A percentile compares a stretch with the other conserved stretches of the same genome.
These are phyloP conservation scores for Phyllostomus hastatus DNA, from an alignment of 2,113 vertebrate species.

Conservation along the genomic window DNA sequence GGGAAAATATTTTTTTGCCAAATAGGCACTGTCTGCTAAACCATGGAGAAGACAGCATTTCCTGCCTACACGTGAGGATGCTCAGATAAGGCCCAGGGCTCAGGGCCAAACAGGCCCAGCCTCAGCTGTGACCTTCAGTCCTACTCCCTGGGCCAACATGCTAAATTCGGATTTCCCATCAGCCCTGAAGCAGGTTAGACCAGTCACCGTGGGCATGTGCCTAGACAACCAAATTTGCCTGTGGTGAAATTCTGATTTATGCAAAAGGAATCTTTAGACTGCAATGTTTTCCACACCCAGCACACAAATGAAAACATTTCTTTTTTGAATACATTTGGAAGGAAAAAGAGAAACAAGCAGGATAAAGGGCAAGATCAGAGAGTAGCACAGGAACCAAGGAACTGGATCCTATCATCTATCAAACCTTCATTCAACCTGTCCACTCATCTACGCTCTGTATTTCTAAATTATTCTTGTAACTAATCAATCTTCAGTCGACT, in stretches of 20 bases:
- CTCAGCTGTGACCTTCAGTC: slow-evolving; percentile 36
- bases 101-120: neutral
- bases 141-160: neutral
- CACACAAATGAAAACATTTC: slow-evolving; percentile 25
- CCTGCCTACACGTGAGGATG: neutral
- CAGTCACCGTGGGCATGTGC: neutral
- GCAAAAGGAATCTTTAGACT: slow-evolving; percentile 15
- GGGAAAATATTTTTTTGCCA: slow-evolving; percentile 31
- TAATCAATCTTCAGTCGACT: neutral
- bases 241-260: slow-evolving; percentile 52
- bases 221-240: slow-evolving; percentile 19
- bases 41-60: slow-evolving; percentile 6
- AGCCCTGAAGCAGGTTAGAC: slow-evolving; percentile 33
- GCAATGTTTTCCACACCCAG: neutral
- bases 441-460: neutral
- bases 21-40: neutral
- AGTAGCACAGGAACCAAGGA: neutral
- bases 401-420: neutral
- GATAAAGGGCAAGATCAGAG: neutral
- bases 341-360: slow-evolving; percentile 24
- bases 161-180: neutral
- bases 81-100: neutral
- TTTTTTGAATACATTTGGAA: neutral
- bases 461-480: neutral
- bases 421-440: neutral